Percentiles rank a stretch among this genome's conserved stretches.
These are phyloP conservation scores for Caenorhabditis zanzibari DNA, from an alignment of 2,888 invertebrate species.

Conservation along the genomic window DNA sequence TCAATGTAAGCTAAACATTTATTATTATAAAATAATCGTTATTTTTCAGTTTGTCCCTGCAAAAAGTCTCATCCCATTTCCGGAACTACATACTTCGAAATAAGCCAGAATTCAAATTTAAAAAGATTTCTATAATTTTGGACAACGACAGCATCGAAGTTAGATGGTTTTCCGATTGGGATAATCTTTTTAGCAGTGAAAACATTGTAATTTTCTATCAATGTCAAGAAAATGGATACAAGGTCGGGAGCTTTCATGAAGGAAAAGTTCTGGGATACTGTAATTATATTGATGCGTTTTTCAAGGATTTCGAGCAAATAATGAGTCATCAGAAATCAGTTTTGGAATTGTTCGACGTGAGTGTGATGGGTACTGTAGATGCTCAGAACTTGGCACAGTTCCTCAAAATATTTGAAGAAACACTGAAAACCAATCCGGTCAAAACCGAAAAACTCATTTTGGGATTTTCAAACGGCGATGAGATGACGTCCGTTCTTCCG, in stretches of 20 bases:
- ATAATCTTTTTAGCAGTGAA: too few relatives aligned
- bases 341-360: neutral
- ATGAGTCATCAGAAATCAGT: neutral
- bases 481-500: neutral
- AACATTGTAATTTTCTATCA: neutral
- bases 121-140: neutral
- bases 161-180: neutral
- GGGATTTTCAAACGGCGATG: neutral
- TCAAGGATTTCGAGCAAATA: neutral
- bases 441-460: neutral
- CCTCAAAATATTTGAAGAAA: neutral
- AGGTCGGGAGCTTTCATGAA: neutral
- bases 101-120: neutral
- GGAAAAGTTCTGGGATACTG: neutral
- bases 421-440: neutral
- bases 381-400: neutral
- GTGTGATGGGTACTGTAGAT: neutral
- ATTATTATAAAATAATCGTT: neutral
- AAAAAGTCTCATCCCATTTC: neutral
- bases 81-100: neutral
- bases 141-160: neutral
- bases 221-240: neutral
- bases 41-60: neutral
- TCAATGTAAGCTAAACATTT: neutral
- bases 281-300: neutral